Evolutionary conservation across 2,113 vertebrate genomes (phyloP).

Genomic region (Poeciliopsis occidentalis): DNA sequence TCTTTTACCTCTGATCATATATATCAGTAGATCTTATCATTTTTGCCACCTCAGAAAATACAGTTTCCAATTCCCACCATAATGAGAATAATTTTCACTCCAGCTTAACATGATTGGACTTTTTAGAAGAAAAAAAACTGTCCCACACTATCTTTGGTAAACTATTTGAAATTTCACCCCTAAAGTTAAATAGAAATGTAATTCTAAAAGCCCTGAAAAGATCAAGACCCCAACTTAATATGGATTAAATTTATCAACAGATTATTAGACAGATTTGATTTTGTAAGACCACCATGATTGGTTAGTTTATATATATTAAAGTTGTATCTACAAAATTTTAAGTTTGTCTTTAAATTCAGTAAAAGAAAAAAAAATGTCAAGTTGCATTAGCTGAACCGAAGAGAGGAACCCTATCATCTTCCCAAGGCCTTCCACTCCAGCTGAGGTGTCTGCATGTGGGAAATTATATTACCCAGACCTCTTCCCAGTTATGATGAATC

Average conservation of each 20-base stretch:
- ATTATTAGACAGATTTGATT: neutral
- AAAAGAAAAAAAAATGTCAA: constrained; percentile 7
- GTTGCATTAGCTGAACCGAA: constrained; percentile 49
- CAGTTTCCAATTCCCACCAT: neutral
- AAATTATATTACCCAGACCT: constrained; percentile 74
- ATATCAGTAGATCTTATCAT: neutral
- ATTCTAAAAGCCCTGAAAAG: neutral
- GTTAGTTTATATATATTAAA: too few species aligned
- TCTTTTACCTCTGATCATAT: constrained; percentile 1
- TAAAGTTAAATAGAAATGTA: neutral
- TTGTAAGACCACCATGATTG: neutral
- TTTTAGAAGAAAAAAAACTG: neutral
- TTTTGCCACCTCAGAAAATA: neutral
- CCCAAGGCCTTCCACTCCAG: constrained; percentile 23
- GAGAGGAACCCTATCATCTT: constrained; percentile 57
- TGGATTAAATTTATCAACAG: neutral
- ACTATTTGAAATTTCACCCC: neutral
- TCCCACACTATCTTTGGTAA: neutral
- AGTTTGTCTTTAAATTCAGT: constrained; percentile 40
- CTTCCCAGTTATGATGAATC: constrained; percentile 76
- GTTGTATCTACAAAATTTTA: neutral
- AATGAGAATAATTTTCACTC: neutral
- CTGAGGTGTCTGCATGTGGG: constrained; percentile 54
- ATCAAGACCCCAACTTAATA: neutral
- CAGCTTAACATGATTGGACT: neutral